Evolutionary conservation across 2,113 vertebrate species (phyloP).

Genomic region (Rhynchomys soricoides): DNA sequence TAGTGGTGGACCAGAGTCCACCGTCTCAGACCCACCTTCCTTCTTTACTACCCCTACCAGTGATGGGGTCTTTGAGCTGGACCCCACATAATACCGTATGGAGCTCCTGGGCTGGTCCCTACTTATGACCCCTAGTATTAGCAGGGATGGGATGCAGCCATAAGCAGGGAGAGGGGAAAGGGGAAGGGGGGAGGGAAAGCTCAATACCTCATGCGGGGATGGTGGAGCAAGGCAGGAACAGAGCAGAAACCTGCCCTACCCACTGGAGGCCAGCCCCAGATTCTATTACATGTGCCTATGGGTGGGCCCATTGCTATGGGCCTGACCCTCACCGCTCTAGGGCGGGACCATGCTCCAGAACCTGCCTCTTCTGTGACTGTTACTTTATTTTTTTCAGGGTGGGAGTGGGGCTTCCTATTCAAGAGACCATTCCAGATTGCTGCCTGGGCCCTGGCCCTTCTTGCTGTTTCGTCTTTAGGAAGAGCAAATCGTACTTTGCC

Average conservation of each 20-base stretch:
- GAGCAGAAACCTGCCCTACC: slow-evolving; percentile 12
- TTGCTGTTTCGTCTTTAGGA: background rate
- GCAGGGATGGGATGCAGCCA: background rate
- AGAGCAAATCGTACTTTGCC: background rate
- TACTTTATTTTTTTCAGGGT: slow-evolving; percentile 8
- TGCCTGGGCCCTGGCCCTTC: background rate
- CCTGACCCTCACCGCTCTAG: background rate
- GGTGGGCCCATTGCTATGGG: background rate
- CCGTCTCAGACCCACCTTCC: slow-evolving; percentile 84
- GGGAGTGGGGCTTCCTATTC: background rate
- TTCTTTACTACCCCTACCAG: slow-evolving; percentile 91
- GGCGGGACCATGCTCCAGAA: slow-evolving; percentile 15
- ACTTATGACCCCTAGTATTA: background rate
- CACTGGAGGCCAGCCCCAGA: slow-evolving; percentile 27
- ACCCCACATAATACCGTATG: slow-evolving; percentile 85
- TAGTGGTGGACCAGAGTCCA: slow-evolving; percentile 80
- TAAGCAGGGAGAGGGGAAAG: background rate
- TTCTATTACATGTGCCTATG: slow-evolving; percentile 74
- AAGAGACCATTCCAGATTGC: background rate
- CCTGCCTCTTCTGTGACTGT: slow-evolving; percentile 73
- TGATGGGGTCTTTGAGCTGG: slow-evolving; percentile 90
- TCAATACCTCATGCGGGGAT: slow-evolving; percentile 65
- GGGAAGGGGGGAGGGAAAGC: background rate
- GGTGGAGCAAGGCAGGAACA: background rate
- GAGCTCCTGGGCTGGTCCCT: background rate